Percentiles rank a stretch among this genome's conserved stretches.
These are phyloP conservation scores for Halisarca cf. caerulea DNA, from an alignment of 37 sponge, comb jelly and placozoan genomes.

Conservation along the genomic window DNA sequence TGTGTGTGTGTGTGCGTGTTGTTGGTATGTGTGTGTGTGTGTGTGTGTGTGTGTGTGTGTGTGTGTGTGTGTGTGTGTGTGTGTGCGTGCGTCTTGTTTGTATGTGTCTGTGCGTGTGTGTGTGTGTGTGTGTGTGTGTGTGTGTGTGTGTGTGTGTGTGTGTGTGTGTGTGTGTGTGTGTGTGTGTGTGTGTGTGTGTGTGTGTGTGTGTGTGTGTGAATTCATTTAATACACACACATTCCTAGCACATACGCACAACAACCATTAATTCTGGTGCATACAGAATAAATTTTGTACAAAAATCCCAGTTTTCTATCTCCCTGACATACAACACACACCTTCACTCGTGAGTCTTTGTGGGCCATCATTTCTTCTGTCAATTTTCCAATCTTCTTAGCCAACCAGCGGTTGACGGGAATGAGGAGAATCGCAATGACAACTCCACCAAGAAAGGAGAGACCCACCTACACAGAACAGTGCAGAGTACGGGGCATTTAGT, in stretches of 20 bases:
- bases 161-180: neutral
- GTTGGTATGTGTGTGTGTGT: too few species aligned
- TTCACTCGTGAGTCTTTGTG: conserved; percentile 92
- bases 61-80: too few species aligned
- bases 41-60: too few species aligned
- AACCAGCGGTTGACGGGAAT: conserved; percentile 92
- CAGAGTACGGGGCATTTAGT: too few species aligned
- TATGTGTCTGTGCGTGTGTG: too few species aligned
- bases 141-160: neutral
- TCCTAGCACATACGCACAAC: neutral
- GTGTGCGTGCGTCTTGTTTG: too few species aligned
- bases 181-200: neutral
- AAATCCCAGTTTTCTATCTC: too few species aligned
- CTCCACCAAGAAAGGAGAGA: conserved; percentile 87
- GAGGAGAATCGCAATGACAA: conserved; percentile 81
- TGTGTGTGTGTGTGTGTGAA: neutral
- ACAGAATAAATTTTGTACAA: neutral
- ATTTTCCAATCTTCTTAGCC: conserved; percentile 87
- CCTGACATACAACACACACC: conserved; percentile 42
- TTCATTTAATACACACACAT: neutral
- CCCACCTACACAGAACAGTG: conserved; percentile 72
- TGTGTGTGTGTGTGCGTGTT: too few species aligned
- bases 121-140: too few species aligned
- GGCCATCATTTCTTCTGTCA: conserved; percentile 87
- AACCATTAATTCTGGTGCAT: too few species aligned